phyloP scores from a whole-genome alignment of 2,797 vertebrate genomes.

The Gallinago solitaria region DNA sequence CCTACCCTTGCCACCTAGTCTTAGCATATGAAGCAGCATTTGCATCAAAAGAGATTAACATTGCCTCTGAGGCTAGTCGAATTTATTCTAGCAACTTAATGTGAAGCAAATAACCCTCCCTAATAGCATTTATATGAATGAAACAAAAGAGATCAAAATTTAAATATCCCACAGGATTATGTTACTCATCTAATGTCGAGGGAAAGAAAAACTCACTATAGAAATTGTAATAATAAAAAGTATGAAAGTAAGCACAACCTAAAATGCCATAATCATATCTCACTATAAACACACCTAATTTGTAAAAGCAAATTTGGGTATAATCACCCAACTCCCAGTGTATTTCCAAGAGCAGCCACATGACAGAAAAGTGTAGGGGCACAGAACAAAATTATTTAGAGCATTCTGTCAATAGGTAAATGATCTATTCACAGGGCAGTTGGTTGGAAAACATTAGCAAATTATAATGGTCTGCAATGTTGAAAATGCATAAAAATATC shows the following conservation, averaged over 20 bases:
- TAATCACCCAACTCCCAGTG: background rate
- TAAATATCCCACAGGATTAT: background rate
- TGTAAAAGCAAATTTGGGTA: background rate
- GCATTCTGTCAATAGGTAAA: background rate
- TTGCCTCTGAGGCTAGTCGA: background rate
- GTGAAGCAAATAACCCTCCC: background rate
- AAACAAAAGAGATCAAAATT: slow-evolving; percentile 12
- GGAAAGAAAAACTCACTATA: background rate
- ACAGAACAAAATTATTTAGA: background rate
- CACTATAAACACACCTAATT: background rate
- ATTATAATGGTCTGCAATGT: background rate
- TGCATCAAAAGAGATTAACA: slow-evolving; percentile 8
- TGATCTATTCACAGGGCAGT: background rate
- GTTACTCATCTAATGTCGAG: background rate
- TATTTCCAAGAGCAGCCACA: background rate
- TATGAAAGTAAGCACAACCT: background rate
- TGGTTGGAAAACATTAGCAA: background rate
- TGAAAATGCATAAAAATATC: background rate
- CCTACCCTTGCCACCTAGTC: background rate
- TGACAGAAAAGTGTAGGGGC: background rate
- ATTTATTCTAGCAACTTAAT: slow-evolving; percentile 10
- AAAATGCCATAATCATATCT: background rate
- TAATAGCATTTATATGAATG: background rate
- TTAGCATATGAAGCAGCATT: background rate
- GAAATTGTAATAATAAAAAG: background rate